Base-by-base conservation (phyloP, 2,113 vertebrate species). In the Phylloscopus whistleri region DNA sequence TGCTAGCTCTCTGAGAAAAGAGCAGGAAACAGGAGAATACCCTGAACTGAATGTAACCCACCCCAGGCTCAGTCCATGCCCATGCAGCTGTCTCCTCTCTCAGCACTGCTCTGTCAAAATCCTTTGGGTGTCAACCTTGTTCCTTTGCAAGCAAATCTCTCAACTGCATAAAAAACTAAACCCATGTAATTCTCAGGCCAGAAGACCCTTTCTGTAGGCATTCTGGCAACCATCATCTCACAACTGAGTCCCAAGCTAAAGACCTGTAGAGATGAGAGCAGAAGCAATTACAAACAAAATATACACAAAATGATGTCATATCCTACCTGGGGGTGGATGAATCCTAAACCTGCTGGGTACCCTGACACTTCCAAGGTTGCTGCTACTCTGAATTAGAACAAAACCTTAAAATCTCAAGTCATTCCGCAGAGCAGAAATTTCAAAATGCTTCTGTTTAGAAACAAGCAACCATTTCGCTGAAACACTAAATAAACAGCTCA, bases 381-480 rank as follows among this genome's bases (percentile, higher is more conserved):
- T 64, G 21, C 39, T 60, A 48, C 37, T 67, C 44, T 30, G 66
- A 79, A 64, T 72, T 39, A 55, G 18, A 64, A 30, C 19, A 79
- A 88, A 79, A 51, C 4, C 26, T 76, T 9, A 51, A 77, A 70
- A 37, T 18, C 59, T 81, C 37, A 30, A 87, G 70, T 33, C 30
- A 24, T 76, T 80, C 49, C 16, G 31, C 53, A 79, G 33, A 85
- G 72, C 33, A 82, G 19, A 90, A 46, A 37, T 31, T 73, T 76
- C 79, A 80, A 80, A 94, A 56, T n/a, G 9, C 6, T 73, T 76
- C 63, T 77, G 41, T 83, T 53, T 49, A 55, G 30, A 93, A 94
- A 83, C 66, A 90, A 83, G 17, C 43, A 84, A 31, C 26, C 31
- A 21, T 48, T 84, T 91, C 6, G 30, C 52, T 39, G 8, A 69